Conservation (phyloP, 2,113 vertebrate species). For the Pogona vitticeps region DNA sequence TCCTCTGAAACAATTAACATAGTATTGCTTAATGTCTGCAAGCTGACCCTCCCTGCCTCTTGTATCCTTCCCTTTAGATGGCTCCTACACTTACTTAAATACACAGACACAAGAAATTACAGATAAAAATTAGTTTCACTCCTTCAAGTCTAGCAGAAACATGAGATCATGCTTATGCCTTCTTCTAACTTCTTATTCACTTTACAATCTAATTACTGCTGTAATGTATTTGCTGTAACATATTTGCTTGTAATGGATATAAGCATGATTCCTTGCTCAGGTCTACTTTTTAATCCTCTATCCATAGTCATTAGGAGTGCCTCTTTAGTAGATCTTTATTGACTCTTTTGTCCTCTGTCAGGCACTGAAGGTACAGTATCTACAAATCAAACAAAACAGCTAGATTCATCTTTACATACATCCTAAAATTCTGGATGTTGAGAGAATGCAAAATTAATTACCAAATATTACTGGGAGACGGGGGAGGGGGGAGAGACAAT, state of each 20-base stretch:
- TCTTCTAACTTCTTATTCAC: neutral
- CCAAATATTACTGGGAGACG: neutral
- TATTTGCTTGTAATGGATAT: rapidly evolving
- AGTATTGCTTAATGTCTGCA: neutral
- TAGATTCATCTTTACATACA: neutral
- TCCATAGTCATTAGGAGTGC: neutral
- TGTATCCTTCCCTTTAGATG: neutral
- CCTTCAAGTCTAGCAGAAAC: neutral
- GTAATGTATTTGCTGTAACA: neutral
- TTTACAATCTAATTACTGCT: neutral
- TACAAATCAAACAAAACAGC: conserved; percentile 15
- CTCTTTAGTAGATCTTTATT: conserved; percentile 1
- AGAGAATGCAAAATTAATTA: neutral
- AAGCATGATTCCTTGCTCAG: conserved; percentile 7
- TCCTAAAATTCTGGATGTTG: neutral
- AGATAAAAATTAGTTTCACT: neutral
- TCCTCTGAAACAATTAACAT: neutral
- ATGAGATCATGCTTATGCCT: neutral
- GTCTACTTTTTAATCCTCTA: rapidly evolving
- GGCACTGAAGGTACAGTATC: neutral
- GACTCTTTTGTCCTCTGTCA: neutral
- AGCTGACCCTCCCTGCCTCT: neutral
- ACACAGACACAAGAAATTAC: neutral
- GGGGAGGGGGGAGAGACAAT: conserved; percentile 1
- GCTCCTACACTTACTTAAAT: neutral